These are phyloP conservation scores for Agonum fuliginosum DNA, from an alignment of 2,888 invertebrate genomes.

Conservation along the genomic window DNA sequence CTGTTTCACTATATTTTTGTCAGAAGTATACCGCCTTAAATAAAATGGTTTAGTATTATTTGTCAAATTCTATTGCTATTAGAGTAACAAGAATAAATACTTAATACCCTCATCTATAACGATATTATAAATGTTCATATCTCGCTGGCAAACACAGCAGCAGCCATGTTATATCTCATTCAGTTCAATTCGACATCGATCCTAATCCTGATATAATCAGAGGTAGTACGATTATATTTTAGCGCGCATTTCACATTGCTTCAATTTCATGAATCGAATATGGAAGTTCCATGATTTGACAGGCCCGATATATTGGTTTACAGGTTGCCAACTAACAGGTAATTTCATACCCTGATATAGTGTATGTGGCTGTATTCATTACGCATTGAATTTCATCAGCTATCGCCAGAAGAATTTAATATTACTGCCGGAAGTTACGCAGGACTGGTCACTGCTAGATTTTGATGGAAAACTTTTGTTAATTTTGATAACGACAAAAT, in stretches of 20 bases:
- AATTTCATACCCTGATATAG: conserved; percentile 39
- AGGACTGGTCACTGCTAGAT: too few relatives aligned
- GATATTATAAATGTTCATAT: too few relatives aligned
- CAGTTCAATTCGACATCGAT: background rate
- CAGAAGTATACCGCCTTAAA: too few relatives aligned
- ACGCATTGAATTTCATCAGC: background rate
- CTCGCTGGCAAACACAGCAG: too few relatives aligned
- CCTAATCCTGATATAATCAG: conserved; percentile 1
- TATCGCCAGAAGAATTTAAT: conserved; percentile 6
- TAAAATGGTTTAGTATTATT: too few relatives aligned
- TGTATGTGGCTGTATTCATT: conserved; percentile 17
- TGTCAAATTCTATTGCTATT: background rate
- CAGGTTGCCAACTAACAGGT: conserved; percentile 32
- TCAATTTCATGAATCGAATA: conserved; percentile 38
- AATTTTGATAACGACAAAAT: too few relatives aligned
- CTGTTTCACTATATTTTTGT: too few relatives aligned
- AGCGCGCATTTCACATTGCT: conserved; percentile 12
- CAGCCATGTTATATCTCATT: too few relatives aligned
- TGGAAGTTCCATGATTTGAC: conserved; percentile 40
- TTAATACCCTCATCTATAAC: too few relatives aligned
- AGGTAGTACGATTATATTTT: conserved; percentile 28
- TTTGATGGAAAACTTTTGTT: too few relatives aligned
- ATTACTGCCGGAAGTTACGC: too few relatives aligned
- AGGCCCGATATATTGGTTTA: conserved; percentile 36
- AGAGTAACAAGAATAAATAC: too few relatives aligned